Conservation (phyloP, 2,113 vertebrate genomes). For the Plecturocebus donacophilus region DNA sequence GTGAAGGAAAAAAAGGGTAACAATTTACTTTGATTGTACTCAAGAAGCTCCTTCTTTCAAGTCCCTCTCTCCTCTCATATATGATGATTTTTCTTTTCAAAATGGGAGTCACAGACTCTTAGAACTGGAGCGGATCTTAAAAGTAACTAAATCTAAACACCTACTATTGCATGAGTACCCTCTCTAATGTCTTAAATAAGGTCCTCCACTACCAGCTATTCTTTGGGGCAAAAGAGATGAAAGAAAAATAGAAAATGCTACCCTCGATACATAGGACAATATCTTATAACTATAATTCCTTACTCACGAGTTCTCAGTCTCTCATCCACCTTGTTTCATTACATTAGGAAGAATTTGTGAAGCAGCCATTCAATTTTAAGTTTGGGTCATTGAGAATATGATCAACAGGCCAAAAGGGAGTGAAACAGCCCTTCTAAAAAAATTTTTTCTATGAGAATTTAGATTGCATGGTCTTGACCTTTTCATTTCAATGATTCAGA, state of each 20-base stretch:
- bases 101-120: background rate
- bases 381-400: background rate
- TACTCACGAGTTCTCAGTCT: background rate
- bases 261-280: background rate
- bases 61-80: background rate
- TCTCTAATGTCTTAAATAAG: background rate
- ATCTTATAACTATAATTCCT: background rate
- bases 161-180: background rate
- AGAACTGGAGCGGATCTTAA: background rate
- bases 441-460: constrained; percentile 23
- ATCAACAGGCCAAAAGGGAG: background rate
- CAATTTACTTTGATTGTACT: background rate
- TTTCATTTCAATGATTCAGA: constrained; percentile 52
- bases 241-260: background rate
- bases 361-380: background rate
- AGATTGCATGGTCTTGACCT: background rate
- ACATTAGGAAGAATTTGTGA: background rate
- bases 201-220: background rate
- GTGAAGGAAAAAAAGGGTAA: background rate
- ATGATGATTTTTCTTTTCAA: constrained; percentile 24
- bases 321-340: background rate
- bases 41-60: background rate
- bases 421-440: background rate
- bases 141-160: constrained; percentile 19
- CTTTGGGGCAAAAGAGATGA: background rate